Conservation (phyloP, 2,888 invertebrate genomes). For the Zootermopsis nevadensis region DNA sequence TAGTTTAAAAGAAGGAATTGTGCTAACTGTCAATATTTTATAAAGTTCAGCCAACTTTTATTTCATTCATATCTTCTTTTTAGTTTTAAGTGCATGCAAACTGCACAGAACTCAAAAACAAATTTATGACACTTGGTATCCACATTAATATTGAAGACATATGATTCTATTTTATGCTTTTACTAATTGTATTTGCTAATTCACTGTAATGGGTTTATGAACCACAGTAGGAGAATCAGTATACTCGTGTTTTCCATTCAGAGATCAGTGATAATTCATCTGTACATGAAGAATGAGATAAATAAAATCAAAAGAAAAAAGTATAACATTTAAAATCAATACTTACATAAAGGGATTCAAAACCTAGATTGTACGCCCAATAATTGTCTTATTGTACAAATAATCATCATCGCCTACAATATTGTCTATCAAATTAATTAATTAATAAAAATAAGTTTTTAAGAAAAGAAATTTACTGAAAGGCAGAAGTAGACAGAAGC, state of each 20-base stretch:
- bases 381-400: constrained; percentile 12
- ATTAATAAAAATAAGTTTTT: not conserved
- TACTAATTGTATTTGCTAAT: not conserved
- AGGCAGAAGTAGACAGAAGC: constrained; percentile 38
- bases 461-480: constrained; percentile 3
- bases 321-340: not conserved
- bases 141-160: constrained; percentile 29
- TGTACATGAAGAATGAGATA: not conserved
- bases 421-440: not conserved
- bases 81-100: constrained; percentile 21
- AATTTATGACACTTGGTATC: constrained; percentile 12
- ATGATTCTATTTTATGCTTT: constrained; percentile 20
- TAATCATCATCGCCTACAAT: not conserved
- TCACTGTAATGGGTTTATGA: not conserved
- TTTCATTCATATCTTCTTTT: not conserved
- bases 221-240: not conserved
- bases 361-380: not conserved
- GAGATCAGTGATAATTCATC: not conserved
- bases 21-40: constrained; percentile 17
- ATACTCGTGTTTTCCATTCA: not conserved
- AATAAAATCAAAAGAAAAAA: not conserved
- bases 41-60: not conserved
- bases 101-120: constrained; percentile 32
- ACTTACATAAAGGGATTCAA: constrained; percentile 11
- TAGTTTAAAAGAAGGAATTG: not conserved